Base-by-base conservation (phyloP, 2,797 vertebrate genomes). In the Ptychobarbus kaznakovi region DNA sequence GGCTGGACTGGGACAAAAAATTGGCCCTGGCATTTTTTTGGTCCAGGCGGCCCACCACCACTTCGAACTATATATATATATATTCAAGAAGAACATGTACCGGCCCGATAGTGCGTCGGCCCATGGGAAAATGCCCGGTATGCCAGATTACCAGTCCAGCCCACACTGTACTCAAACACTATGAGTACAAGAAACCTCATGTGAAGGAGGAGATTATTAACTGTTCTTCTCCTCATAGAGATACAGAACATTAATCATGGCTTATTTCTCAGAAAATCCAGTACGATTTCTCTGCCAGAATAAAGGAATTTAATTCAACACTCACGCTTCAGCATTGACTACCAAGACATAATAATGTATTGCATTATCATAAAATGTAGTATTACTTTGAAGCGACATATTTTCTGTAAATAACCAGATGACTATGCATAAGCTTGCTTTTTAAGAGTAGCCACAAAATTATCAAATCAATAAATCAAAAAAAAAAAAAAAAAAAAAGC, bases 141-240 rank as follows among this genome's bases (percentile, higher is more conserved):
- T n/a, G n/a, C n/a, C n/a, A n/a, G n/a, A n/a, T n/a, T n/a, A n/a
- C n/a, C n/a, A n/a, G n/a, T n/a, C n/a, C n/a, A n/a, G n/a, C n/a
- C n/a, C n/a, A n/a, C n/a, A 63, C 53, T 35, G 28, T 13, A 32
- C 70, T 49, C 81, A 75, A 75, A 75, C 35, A 69, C 46, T 40
- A 4, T 10, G 12, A 74, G 40, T 11, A 74, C 40, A 38, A 61
- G 32, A 32, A 65, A 18, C 3, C 25, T 74, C 18, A 46, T 25
- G 53, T 61, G 56, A 74, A 49, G 40, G 42, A 44, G 25, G 18
- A 65, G 25, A 58, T 20, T 63, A 74, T 49, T 74, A 63, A 61
- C 53, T 61, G 51, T 5, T 77, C 74, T 77, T 46, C 53, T 81
- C 22, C 35, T 61, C 3, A 4, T 6, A 61, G 35, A 58, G 15